Evolutionary conservation across 2,113 vertebrate species (phyloP).

Genomic region (Hemicordylus capensis): DNA sequence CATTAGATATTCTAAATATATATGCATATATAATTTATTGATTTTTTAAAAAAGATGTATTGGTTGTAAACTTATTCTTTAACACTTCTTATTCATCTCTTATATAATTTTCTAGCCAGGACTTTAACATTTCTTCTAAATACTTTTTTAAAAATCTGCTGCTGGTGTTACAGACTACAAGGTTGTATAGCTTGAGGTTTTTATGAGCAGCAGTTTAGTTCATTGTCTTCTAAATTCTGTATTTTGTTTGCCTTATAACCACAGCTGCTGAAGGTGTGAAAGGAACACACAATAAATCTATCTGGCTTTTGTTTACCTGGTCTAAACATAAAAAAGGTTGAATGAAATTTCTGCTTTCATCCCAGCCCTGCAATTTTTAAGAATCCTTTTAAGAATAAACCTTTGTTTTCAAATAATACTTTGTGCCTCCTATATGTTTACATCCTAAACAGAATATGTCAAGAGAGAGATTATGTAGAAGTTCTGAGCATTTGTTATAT

Average conservation of each 20-base stretch:
- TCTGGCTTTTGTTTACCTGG: constrained; percentile 71
- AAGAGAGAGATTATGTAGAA: not conserved
- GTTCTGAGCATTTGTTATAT: not conserved
- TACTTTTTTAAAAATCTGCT: constrained; percentile 66
- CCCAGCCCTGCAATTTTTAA: not conserved
- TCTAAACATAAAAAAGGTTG: constrained; percentile 60
- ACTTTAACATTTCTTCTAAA: constrained; percentile 73
- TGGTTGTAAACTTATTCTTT: constrained; percentile 80
- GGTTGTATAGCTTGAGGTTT: constrained; percentile 60
- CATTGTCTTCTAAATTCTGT: constrained; percentile 51
- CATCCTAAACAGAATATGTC: not conserved
- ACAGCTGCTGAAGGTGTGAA: constrained; percentile 75
- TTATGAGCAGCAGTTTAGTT: constrained; percentile 52
- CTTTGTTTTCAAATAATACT: not conserved
- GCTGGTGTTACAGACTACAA: constrained; percentile 73
- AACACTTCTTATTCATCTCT: constrained; percentile 80
- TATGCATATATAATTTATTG: constrained; percentile 83
- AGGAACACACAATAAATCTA: constrained; percentile 79
- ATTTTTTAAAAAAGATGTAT: constrained; percentile 80
- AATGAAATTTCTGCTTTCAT: constrained; percentile 25
- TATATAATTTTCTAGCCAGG: constrained; percentile 78
- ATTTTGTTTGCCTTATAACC: constrained; percentile 73
- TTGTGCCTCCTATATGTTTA: not conserved
- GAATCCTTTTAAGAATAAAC: constrained; percentile 30
- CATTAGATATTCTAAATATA: constrained; percentile 79